Evolutionary conservation across 2,888 invertebrate species (phyloP).

Genomic region (Chromoteleia sp.): DNA sequence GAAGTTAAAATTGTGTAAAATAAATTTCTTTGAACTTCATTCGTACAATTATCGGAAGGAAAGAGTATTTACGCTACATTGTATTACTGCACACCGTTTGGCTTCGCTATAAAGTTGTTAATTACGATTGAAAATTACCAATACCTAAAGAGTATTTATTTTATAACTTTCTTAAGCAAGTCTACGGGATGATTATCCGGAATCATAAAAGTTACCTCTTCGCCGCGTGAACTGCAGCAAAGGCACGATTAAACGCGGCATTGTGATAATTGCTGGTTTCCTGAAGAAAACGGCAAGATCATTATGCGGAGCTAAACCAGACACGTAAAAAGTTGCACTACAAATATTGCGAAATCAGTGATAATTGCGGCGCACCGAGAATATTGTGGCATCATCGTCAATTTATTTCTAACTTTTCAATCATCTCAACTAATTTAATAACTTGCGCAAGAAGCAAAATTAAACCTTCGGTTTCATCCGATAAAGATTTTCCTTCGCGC

Average conservation of each 20-base stretch:
- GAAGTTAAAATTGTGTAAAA: too few species aligned
- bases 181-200: constrained; percentile 44
- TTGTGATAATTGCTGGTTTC: constrained; percentile 64
- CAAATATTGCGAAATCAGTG: constrained; percentile 44
- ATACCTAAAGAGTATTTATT: constrained; percentile 12
- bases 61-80: neutral
- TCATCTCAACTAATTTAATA: constrained; percentile 12
- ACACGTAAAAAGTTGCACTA: constrained; percentile 45
- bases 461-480: neutral
- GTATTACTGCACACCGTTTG: neutral
- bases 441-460: neutral
- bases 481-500: too few species aligned
- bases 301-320: constrained; percentile 57
- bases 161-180: constrained; percentile 55
- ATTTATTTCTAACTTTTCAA: constrained; percentile 3
- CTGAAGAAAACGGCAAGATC: constrained; percentile 48
- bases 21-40: too few species aligned
- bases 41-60: neutral
- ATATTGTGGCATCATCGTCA: constrained; percentile 3
- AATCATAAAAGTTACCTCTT: constrained; percentile 46
- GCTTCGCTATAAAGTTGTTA: constrained; percentile 7
- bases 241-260: constrained; percentile 54
- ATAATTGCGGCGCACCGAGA: constrained; percentile 9
- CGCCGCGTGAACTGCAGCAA: constrained; percentile 21
- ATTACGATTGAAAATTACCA: constrained; percentile 9